A percentile compares a stretch with the other conserved stretches of the same genome.
These are phyloP conservation scores for Vimba vimba DNA, from an alignment of 2,113 vertebrate species.

Conservation along the genomic window DNA sequence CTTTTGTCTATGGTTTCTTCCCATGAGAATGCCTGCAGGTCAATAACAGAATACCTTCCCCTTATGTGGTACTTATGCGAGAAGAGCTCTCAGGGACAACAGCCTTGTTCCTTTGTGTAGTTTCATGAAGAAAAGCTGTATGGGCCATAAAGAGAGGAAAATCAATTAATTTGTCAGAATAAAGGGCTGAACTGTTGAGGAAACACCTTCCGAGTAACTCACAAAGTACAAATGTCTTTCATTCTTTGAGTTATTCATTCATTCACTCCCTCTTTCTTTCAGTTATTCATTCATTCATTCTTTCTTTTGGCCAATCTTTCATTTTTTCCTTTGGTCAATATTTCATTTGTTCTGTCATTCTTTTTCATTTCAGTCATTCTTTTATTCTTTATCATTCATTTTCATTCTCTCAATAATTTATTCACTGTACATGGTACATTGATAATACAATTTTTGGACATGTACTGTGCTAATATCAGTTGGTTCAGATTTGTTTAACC, in stretches of 20 bases:
- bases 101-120: slow-evolving; percentile 44
- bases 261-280: neutral
- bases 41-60: slow-evolving; percentile 60
- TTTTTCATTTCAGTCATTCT: neutral
- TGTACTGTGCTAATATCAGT: neutral
- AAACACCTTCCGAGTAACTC: slow-evolving; percentile 13
- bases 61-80: slow-evolving; percentile 40
- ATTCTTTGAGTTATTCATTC: neutral
- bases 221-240: slow-evolving; percentile 14
- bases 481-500: neutral
- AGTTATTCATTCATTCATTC: neutral
- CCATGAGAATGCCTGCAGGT: slow-evolving; percentile 61
- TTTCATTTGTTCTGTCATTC: neutral
- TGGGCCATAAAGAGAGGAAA: neutral
- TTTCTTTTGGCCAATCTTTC: neutral
- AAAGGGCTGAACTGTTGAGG: neutral
- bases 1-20: slow-evolving; percentile 70
- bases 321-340: neutral
- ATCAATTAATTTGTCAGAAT: slow-evolving; percentile 30
- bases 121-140: slow-evolving; percentile 21
- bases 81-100: slow-evolving; percentile 35
- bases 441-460: neutral
- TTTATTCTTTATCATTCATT: neutral
- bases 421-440: neutral
- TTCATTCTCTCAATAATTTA: neutral